Conservation (phyloP, 1,140 invertebrate species). For the Hylaeus anthracinus region DNA sequence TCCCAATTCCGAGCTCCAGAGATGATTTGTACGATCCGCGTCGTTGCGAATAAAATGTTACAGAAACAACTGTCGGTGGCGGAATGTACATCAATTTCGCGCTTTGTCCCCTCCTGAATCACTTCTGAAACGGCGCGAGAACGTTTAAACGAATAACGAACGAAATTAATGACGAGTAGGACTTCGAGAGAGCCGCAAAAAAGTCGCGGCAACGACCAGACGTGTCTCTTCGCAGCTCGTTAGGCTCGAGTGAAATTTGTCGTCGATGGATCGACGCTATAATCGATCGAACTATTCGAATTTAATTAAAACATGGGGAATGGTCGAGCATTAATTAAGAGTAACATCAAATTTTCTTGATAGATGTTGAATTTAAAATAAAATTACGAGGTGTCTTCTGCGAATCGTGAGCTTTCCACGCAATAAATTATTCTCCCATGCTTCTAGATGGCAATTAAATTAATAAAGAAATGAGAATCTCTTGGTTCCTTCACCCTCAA, state of each 20-base stretch:
- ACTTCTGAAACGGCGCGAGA: slow-evolving; percentile 15
- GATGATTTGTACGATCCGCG: slow-evolving; percentile 31
- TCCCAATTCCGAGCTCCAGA: slow-evolving; percentile 13
- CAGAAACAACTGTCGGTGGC: slow-evolving; percentile 32
- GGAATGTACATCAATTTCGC: slow-evolving; percentile 42
- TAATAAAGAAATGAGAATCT: too few species aligned
- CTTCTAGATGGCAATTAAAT: too few species aligned
- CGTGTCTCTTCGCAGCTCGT: slow-evolving; percentile 3
- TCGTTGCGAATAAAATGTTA: slow-evolving; percentile 36
- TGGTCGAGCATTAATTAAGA: too few species aligned
- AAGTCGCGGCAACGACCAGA: neutral
- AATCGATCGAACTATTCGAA: too few species aligned
- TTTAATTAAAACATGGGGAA: too few species aligned
- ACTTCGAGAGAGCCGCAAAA: neutral
- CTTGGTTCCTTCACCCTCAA: too few species aligned
- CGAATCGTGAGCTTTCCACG: too few species aligned
- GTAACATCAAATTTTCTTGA: too few species aligned
- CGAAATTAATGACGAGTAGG: slow-evolving; percentile 25
- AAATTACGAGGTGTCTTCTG: too few species aligned
- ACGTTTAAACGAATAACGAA: slow-evolving; percentile 35
- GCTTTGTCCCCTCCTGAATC: neutral
- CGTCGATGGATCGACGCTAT: too few species aligned
- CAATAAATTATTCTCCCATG: too few species aligned
- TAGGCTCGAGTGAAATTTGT: neutral
- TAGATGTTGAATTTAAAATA: too few species aligned